Conservation (phyloP, 2,113 vertebrate genomes). For the Colinus virginianus region DNA sequence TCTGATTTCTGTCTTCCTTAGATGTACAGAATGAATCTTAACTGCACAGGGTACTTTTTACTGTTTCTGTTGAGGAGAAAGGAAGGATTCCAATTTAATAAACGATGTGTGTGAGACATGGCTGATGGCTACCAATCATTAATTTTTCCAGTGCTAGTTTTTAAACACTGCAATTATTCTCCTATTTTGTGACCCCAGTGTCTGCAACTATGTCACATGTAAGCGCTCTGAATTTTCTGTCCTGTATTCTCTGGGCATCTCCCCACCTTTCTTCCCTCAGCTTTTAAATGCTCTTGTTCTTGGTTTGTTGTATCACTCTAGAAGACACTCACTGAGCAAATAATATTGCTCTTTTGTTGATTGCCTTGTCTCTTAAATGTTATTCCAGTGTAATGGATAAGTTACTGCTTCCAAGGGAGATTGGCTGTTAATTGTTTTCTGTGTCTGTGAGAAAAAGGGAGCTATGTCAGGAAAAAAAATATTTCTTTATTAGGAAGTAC, state of each 20-base stretch:
- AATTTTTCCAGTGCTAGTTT: constrained; percentile 48
- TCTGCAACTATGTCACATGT: constrained; percentile 47
- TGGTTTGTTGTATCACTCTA: constrained; percentile 46
- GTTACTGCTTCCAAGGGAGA: constrained; percentile 31
- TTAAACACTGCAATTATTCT: constrained; percentile 60
- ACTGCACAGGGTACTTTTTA: constrained; percentile 33
- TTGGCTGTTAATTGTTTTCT: neutral
- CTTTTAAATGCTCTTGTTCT: constrained; percentile 43
- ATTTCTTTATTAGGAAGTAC: neutral
- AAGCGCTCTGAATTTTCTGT: constrained; percentile 60
- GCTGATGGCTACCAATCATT: constrained; percentile 47
- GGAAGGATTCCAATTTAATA: constrained; percentile 56
- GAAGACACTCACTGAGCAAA: constrained; percentile 63
- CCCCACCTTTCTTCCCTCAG: constrained; percentile 13
- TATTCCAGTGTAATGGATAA: constrained; percentile 33
- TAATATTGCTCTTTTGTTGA: constrained; percentile 51
- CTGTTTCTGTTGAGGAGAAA: constrained; percentile 38
- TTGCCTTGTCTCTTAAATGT: constrained; percentile 47
- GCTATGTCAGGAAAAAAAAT: neutral
- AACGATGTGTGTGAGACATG: constrained; percentile 49
- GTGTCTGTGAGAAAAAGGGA: neutral
- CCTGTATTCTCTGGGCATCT: neutral
- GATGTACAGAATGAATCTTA: constrained; percentile 42
- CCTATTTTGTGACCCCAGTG: constrained; percentile 43
- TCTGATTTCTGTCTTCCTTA: constrained; percentile 47